phyloP scores from a whole-genome alignment of 2,797 vertebrate genomes.

The Coluber constrictor region DNA sequence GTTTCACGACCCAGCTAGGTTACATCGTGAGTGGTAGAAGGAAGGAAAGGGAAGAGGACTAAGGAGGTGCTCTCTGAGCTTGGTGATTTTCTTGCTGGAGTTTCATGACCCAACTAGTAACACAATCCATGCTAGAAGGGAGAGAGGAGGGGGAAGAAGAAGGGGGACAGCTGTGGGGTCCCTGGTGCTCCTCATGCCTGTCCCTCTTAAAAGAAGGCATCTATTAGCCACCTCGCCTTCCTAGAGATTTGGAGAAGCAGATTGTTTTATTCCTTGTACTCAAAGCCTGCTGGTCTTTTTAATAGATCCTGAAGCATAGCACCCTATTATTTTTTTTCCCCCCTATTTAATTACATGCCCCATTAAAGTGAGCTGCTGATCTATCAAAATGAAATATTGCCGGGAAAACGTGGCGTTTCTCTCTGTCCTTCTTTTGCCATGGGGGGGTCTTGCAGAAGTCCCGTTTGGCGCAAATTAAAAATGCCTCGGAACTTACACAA shows the following conservation, averaged over 20 bases:
- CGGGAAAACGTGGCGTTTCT: neutral
- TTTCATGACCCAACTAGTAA: too few relatives aligned
- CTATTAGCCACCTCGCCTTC: neutral
- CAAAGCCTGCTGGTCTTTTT: neutral
- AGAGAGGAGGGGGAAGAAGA: too few relatives aligned
- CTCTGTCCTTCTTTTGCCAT: neutral
- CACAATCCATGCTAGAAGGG: too few relatives aligned
- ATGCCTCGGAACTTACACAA: neutral
- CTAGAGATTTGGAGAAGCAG: neutral
- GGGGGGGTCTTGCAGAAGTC: neutral
- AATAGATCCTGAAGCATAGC: conserved; percentile 1
- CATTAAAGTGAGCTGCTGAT: neutral
- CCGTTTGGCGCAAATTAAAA: neutral
- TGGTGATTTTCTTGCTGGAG: too few relatives aligned
- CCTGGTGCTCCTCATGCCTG: neutral
- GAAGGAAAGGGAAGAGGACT: too few relatives aligned
- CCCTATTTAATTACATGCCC: neutral
- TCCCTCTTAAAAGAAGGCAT: neutral
- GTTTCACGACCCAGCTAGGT: too few relatives aligned
- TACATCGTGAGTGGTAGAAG: too few relatives aligned
- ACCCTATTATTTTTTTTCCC: neutral
- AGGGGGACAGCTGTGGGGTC: neutral
- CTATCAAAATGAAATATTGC: conserved; percentile 3
- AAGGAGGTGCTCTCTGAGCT: too few relatives aligned
- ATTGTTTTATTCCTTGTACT: neutral